phyloP scores from a whole-genome alignment of 2,113 vertebrate species.

The Pipra filicauda region DNA sequence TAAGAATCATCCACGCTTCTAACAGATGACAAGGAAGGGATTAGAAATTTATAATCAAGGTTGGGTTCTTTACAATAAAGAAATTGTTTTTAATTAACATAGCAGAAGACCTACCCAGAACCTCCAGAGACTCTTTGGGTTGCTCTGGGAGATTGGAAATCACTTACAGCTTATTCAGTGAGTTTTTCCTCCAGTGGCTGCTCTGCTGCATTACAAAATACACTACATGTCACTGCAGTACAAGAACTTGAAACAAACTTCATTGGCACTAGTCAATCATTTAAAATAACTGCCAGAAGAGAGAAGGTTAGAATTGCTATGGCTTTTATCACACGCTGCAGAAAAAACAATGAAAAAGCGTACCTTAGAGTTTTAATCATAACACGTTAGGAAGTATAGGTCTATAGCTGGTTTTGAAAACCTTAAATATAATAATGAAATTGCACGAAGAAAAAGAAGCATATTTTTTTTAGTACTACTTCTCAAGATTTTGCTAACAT shows the following conservation, averaged over 20 bases:
- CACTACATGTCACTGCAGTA: not conserved
- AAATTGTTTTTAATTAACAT: not conserved
- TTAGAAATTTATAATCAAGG: not conserved
- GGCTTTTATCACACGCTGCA: not conserved
- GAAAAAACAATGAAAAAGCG: not conserved
- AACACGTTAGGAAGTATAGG: not conserved
- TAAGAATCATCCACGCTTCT: not conserved
- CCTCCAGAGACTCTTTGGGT: not conserved
- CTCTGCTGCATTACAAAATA: rapidly evolving
- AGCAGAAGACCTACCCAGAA: not conserved
- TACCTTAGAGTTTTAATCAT: not conserved
- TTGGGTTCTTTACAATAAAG: not conserved
- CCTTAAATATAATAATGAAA: not conserved
- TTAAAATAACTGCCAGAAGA: not conserved
- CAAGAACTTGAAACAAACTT: not conserved
- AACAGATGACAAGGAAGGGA: not conserved
- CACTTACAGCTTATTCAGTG: not conserved
- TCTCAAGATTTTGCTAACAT: not conserved
- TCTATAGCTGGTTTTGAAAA: not conserved
- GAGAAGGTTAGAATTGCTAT: not conserved
- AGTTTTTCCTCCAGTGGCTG: not conserved
- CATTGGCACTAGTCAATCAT: not conserved
- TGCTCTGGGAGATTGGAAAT: not conserved
- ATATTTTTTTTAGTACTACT: not conserved
- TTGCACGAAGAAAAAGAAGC: not conserved